Percentiles rank a stretch among this genome's conserved stretches.
Conservation (phyloP, 2,888 invertebrate species). For the Cryptus viduatorius region DNA sequence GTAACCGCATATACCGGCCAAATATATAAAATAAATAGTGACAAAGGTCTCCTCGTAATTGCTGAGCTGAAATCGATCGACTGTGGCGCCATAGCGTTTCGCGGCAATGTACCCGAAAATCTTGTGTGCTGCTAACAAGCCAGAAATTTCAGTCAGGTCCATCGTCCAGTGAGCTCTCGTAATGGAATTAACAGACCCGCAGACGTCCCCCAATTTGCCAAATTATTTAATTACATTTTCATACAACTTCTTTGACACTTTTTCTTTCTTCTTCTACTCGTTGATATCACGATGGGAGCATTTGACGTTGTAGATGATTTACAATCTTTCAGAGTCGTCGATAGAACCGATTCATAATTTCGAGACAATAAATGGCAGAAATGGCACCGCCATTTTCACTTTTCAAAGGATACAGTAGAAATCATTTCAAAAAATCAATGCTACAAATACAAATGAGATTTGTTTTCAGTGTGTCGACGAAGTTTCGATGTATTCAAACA, state of each 20-base stretch:
- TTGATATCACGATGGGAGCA: too few species aligned
- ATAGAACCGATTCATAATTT: too few species aligned
- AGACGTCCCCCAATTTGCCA: slow-evolving; percentile 33
- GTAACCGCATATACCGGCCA: slow-evolving; percentile 21
- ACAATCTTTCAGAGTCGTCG: not conserved
- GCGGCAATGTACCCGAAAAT: slow-evolving; percentile 35
- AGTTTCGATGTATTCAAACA: too few species aligned
- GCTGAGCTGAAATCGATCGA: slow-evolving; percentile 57
- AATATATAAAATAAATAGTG: slow-evolving; percentile 64
- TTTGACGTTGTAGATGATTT: not conserved
- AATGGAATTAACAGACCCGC: slow-evolving; percentile 53
- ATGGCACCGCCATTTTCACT: too few species aligned
- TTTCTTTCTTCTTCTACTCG: slow-evolving; percentile 12
- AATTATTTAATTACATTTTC: slow-evolving; percentile 51
- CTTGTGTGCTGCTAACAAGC: slow-evolving; percentile 9
- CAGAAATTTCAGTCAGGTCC: slow-evolving; percentile 64
- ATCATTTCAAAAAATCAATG: too few species aligned
- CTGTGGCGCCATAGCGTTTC: not conserved
- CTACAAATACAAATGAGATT: too few species aligned
- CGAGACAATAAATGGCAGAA: too few species aligned
- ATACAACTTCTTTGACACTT: not conserved
- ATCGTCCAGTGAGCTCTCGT: slow-evolving; percentile 25
- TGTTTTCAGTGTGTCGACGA: too few species aligned
- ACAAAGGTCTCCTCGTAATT: slow-evolving; percentile 60
- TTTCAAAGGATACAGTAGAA: too few species aligned